Percentiles rank a stretch among this genome's conserved stretches.
These are phyloP conservation scores for Melanophora roralis DNA, from an alignment of 2,888 invertebrate species.

Conservation along the genomic window DNA sequence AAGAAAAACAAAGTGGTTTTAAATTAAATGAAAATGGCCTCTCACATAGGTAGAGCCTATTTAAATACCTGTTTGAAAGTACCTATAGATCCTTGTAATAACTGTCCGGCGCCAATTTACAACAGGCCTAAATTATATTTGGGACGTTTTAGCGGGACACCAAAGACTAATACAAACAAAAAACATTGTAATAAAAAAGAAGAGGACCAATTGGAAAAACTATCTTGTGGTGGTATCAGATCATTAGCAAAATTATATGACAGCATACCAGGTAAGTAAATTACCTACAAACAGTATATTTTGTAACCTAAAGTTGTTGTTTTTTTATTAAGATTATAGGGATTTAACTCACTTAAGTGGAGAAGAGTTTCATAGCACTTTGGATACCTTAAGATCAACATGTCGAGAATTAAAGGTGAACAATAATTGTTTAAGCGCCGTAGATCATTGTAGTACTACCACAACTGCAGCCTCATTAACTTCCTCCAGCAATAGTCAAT, in stretches of 20 bases:
- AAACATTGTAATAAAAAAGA: slow-evolving; percentile 19
- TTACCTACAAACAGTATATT: not conserved
- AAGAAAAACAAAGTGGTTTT: not conserved
- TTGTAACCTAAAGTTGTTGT: not conserved
- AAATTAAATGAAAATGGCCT: slow-evolving; percentile 74
- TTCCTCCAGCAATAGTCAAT: slow-evolving; percentile 36
- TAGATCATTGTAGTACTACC: slow-evolving; percentile 57
- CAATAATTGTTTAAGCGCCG: slow-evolving; percentile 46
- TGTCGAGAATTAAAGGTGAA: slow-evolving; percentile 70
- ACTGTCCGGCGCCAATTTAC: slow-evolving; percentile 84
- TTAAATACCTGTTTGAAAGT: slow-evolving; percentile 85
- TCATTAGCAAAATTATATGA: slow-evolving; percentile 85
- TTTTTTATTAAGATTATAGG: slow-evolving; percentile 80
- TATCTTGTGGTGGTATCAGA: slow-evolving; percentile 77
- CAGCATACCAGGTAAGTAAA: slow-evolving; percentile 82
- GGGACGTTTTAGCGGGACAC: slow-evolving; percentile 64
- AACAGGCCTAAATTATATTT: slow-evolving; percentile 79
- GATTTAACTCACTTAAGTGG: slow-evolving; percentile 86
- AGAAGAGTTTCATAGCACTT: slow-evolving; percentile 85
- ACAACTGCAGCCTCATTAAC: slow-evolving; percentile 56
- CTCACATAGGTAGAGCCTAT: slow-evolving; percentile 82
- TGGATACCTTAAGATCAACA: slow-evolving; percentile 78
- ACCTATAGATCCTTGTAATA: slow-evolving; percentile 84
- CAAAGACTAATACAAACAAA: slow-evolving; percentile 13
- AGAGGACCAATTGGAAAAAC: slow-evolving; percentile 58